A percentile compares a stretch with the other conserved stretches of the same genome.
These are phyloP conservation scores for Tylochromis polylepis DNA, from an alignment of 2,113 vertebrate genomes.

Conservation along the genomic window DNA sequence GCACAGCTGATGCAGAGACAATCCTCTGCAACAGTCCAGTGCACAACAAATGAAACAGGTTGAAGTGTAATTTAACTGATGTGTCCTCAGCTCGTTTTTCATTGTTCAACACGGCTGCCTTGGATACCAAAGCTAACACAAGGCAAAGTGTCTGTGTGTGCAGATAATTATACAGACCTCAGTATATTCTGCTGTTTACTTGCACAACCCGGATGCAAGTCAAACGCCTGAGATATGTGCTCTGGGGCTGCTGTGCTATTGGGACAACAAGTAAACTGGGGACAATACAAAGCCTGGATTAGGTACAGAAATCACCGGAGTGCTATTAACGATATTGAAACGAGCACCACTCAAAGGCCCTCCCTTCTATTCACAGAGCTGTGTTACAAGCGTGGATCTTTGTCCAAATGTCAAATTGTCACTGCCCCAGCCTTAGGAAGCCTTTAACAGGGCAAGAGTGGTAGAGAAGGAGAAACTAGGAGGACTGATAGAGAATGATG, in stretches of 20 bases:
- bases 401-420: conserved; percentile 17
- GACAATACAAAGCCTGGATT: conserved; percentile 62
- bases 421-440: background rate
- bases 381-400: background rate
- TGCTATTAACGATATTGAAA: conserved; percentile 48
- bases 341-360: conserved; percentile 13
- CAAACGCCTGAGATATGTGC: background rate
- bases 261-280: conserved; percentile 37
- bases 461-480: background rate
- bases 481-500: background rate
- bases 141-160: background rate
- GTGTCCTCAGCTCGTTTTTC: background rate
- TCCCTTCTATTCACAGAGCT: background rate
- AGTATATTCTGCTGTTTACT: background rate
- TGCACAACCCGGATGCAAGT: background rate
- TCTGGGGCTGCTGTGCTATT: background rate
- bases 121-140: background rate
- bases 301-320: conserved; percentile 51
- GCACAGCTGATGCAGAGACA: background rate
- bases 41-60: conserved; percentile 29
- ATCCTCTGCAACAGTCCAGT: conserved; percentile 13
- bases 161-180: background rate
- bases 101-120: background rate
- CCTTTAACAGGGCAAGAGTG: background rate
- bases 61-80: conserved; percentile 4